These are phyloP conservation scores for Dusona sp. DNA, from an alignment of 2,888 invertebrate species.

Conservation along the genomic window DNA sequence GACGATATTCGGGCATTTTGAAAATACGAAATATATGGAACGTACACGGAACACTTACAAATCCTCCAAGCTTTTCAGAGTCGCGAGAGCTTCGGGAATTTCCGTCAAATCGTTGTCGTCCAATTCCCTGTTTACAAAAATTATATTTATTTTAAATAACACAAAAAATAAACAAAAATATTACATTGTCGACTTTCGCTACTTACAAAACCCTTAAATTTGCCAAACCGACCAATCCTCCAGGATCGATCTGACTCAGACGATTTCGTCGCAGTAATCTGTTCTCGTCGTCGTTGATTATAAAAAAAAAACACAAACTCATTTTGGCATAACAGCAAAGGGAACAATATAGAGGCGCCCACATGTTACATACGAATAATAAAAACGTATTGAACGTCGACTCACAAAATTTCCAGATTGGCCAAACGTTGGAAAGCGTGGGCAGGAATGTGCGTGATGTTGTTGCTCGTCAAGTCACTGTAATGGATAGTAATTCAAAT, in stretches of 20 bases:
- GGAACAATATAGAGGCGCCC: not conserved
- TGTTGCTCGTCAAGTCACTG: constrained; percentile 94
- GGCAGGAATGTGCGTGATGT: constrained; percentile 90
- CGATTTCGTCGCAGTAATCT: constrained; percentile 95
- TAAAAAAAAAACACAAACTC: not conserved
- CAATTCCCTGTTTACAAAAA: constrained; percentile 88
- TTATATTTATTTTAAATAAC: not conserved
- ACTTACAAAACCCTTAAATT: constrained; percentile 95
- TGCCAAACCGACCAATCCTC: constrained; percentile 92
- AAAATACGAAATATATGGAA: constrained; percentile 19
- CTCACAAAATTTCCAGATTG: constrained; percentile 94
- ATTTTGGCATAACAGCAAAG: not conserved
- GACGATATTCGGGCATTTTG: not conserved
- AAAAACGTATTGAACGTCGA: constrained; percentile 71
- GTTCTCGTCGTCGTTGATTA: constrained; percentile 78
- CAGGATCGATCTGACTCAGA: constrained; percentile 91
- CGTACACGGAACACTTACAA: constrained; percentile 88
- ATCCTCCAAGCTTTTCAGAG: constrained; percentile 92
- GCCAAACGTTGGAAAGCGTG: constrained; percentile 89
- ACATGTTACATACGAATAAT: not conserved
- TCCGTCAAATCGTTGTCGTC: constrained; percentile 91
- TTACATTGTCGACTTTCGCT: constrained; percentile 69
- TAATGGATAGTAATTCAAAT: constrained; percentile 77
- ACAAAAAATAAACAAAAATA: not conserved
- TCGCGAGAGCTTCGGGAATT: constrained; percentile 91